Conservation (phyloP, 1,140 invertebrate genomes). For the Lepeophtheirus salmonis region DNA sequence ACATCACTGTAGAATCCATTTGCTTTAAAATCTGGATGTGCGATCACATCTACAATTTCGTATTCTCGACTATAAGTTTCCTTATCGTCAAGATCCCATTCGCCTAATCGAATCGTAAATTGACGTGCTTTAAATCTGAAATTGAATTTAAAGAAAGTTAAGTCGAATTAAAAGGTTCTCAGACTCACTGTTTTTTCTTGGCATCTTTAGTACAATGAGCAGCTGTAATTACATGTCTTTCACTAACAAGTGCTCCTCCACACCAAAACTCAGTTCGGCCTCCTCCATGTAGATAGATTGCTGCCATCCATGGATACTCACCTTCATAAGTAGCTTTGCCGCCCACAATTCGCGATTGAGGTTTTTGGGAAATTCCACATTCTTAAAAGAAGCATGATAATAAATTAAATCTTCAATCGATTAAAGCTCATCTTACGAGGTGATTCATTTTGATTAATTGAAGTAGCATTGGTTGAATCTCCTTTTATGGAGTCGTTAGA, state of each 20-base stretch:
- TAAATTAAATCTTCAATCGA: no score
- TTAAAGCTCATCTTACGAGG: no score
- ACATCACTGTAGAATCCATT: conserved; percentile 82
- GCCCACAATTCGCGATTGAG: conserved; percentile 64
- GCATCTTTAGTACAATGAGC: conserved; percentile 77
- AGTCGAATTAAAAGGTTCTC: neutral
- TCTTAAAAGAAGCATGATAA: conserved; percentile 22
- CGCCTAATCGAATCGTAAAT: conserved; percentile 67
- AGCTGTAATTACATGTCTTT: conserved; percentile 61
- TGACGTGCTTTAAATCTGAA: conserved; percentile 58
- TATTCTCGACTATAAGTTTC: conserved; percentile 39
- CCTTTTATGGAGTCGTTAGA: no score
- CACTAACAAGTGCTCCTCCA: conserved; percentile 63
- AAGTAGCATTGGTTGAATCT: no score
- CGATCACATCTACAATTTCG: neutral
- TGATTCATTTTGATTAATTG: no score
- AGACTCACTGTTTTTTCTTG: conserved; percentile 59
- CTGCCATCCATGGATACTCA: conserved; percentile 79
- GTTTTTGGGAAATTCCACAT: conserved; percentile 58
- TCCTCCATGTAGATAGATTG: conserved; percentile 67
- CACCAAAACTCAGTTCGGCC: conserved; percentile 71
- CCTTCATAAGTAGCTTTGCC: conserved; percentile 62
- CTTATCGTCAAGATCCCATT: conserved; percentile 45
- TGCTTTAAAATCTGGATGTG: conserved; percentile 28
- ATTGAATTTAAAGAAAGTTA: conserved; percentile 16